A percentile compares a stretch with the other conserved stretches of the same genome.
Evolutionary conservation across 92 coral and sea anemone genomes (phyloP).

Genomic region (Siderastrea radians): DNA sequence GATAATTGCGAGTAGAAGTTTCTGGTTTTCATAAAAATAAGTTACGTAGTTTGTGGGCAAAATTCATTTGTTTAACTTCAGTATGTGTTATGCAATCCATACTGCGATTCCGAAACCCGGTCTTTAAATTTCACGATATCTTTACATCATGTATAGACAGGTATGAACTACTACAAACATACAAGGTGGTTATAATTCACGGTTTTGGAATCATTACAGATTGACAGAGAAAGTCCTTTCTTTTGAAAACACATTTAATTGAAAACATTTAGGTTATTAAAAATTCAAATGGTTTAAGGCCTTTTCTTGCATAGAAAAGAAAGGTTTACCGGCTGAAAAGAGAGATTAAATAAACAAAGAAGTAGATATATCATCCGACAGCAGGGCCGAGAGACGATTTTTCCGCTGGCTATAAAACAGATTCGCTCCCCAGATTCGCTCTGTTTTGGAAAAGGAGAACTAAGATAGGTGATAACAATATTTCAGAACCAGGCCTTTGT

Average conservation of each 20-base stretch:
- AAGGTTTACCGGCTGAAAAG: constrained; percentile 13
- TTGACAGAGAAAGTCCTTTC: constrained; percentile 9
- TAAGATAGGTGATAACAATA: no score
- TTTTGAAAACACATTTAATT: constrained; percentile 15
- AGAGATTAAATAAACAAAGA: constrained; percentile 32
- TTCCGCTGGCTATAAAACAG: no score
- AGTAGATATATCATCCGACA: not conserved
- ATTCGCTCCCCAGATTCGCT: no score
- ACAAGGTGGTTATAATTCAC: not conserved
- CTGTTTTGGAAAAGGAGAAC: no score
- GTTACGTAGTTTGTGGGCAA: not conserved
- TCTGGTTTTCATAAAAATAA: not conserved
- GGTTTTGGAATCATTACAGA: not conserved
- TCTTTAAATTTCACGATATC: not conserved
- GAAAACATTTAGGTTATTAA: not conserved
- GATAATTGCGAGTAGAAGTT: not conserved
- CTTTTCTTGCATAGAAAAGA: not conserved
- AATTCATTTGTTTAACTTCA: not conserved
- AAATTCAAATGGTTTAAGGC: constrained; percentile 1
- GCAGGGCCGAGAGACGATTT: not conserved
- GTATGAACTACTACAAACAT: not conserved
- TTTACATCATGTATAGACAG: not conserved
- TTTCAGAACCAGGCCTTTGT: no score
- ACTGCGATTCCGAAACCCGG: not conserved
- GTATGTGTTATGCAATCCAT: not conserved